Evolutionary conservation across 2,888 invertebrate species (phyloP).

Genomic region (Drosophila rellima): DNA sequence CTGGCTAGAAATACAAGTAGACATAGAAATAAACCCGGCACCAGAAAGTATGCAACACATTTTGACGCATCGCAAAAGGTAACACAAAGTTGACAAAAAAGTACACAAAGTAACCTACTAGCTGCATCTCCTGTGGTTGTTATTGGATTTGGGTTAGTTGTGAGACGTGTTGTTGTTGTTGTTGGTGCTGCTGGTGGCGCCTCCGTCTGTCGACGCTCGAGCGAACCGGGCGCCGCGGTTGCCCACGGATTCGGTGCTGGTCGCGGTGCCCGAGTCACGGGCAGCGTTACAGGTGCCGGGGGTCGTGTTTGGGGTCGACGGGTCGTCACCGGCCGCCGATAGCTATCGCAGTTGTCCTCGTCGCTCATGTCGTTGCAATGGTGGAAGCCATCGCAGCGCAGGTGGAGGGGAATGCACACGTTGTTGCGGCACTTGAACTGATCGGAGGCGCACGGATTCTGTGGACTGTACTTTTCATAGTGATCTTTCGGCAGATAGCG

Average conservation of each 20-base stretch:
- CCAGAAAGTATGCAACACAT: slow-evolving; percentile 31
- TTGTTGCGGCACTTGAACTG: slow-evolving; percentile 88
- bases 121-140: slow-evolving; percentile 49
- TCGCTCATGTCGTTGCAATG: slow-evolving; percentile 89
- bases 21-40: slow-evolving; percentile 18
- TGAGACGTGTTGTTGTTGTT: slow-evolving; percentile 29
- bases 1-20: background rate
- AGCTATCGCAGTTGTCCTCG: slow-evolving; percentile 86
- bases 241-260: slow-evolving; percentile 14
- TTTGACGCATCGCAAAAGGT: slow-evolving; percentile 1
- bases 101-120: slow-evolving; percentile 64
- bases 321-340: slow-evolving; percentile 47
- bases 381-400: slow-evolving; percentile 87
- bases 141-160: slow-evolving; percentile 61
- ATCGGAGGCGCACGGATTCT: slow-evolving; percentile 86
- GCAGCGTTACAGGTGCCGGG: background rate
- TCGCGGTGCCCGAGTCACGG: slow-evolving; percentile 17
- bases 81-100: slow-evolving; percentile 5
- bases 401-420: slow-evolving; percentile 87
- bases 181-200: slow-evolving; percentile 17
- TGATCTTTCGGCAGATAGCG: slow-evolving; percentile 52
- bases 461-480: slow-evolving; percentile 68
- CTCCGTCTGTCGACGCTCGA: slow-evolving; percentile 52
- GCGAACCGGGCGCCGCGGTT: slow-evolving; percentile 2
- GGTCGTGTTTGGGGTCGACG: slow-evolving; percentile 27